A percentile compares a stretch with the other conserved stretches of the same genome.
Evolutionary conservation across 2,888 invertebrate species (phyloP).

Genomic region (Melieria omissa): DNA sequence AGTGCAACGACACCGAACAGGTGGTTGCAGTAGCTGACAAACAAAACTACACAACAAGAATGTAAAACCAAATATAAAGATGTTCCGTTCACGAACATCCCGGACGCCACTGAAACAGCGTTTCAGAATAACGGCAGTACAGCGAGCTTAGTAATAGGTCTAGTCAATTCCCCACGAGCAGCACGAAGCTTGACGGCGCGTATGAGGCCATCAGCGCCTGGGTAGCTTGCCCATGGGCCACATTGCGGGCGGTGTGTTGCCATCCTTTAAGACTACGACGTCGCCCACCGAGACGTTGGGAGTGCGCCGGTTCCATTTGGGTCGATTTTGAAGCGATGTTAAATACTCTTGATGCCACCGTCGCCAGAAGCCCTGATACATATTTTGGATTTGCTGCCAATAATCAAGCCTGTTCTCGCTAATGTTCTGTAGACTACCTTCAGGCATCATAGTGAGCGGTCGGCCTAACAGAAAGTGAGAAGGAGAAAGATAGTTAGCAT

Average conservation of each 20-base stretch:
- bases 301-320: constrained; percentile 19
- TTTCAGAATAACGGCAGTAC: no score
- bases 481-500: constrained; percentile 35
- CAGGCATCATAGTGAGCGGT: constrained; percentile 35
- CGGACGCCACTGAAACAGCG: no score
- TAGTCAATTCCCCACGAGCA: neutral
- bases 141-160: neutral
- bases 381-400: constrained; percentile 40
- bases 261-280: neutral
- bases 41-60: no score
- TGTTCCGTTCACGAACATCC: no score
- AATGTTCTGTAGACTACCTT: constrained; percentile 27
- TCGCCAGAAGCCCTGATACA: constrained; percentile 39
- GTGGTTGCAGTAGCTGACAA: no score
- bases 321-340: constrained; percentile 31
- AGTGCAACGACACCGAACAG: no score
- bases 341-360: constrained; percentile 27
- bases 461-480: constrained; percentile 40
- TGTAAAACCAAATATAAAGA: no score
- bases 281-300: neutral
- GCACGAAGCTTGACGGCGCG: neutral
- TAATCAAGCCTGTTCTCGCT: constrained; percentile 21
- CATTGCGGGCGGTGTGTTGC: neutral
- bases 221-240: neutral
- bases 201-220: constrained; percentile 3